These are phyloP conservation scores for Ectobius pallidus DNA, from an alignment of 2,888 invertebrate species.

Conservation along the genomic window DNA sequence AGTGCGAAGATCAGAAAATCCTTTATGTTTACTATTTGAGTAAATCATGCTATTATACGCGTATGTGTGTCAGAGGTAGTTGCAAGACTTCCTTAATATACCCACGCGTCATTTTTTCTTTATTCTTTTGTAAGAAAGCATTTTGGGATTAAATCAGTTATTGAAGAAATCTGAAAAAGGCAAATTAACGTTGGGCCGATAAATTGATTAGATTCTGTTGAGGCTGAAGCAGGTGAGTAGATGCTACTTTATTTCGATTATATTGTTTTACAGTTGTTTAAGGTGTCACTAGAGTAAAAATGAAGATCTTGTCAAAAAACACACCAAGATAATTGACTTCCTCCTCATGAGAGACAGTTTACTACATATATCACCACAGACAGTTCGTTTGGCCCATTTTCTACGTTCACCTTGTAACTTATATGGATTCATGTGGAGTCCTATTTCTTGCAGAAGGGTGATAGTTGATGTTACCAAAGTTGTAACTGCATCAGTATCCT, in stretches of 20 bases:
- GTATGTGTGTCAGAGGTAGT: too few relatives aligned
- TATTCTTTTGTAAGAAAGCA: too few relatives aligned
- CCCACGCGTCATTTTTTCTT: too few relatives aligned
- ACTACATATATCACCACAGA: neutral
- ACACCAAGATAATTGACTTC: neutral
- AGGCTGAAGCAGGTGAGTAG: too few relatives aligned
- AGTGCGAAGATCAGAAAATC: too few relatives aligned
- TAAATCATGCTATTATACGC: too few relatives aligned
- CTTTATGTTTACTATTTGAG: too few relatives aligned
- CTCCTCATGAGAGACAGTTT: neutral
- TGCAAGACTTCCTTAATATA: too few relatives aligned
- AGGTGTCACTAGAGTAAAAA: neutral
- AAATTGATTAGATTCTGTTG: too few relatives aligned
- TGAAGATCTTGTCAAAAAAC: neutral
- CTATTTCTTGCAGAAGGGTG: neutral
- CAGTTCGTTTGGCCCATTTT: neutral
- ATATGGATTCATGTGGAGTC: neutral
- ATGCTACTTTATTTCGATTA: neutral
- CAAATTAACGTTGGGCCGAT: too few relatives aligned
- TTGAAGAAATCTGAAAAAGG: too few relatives aligned
- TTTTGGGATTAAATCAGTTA: too few relatives aligned
- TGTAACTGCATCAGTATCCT: neutral
- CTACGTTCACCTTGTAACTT: neutral
- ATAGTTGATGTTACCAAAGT: neutral
- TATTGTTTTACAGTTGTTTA: neutral